Evolutionary conservation across 2,113 vertebrate genomes (phyloP), one percentile per base, ranked within the genome.

Genomic region (Vombatus ursinus): DNA sequence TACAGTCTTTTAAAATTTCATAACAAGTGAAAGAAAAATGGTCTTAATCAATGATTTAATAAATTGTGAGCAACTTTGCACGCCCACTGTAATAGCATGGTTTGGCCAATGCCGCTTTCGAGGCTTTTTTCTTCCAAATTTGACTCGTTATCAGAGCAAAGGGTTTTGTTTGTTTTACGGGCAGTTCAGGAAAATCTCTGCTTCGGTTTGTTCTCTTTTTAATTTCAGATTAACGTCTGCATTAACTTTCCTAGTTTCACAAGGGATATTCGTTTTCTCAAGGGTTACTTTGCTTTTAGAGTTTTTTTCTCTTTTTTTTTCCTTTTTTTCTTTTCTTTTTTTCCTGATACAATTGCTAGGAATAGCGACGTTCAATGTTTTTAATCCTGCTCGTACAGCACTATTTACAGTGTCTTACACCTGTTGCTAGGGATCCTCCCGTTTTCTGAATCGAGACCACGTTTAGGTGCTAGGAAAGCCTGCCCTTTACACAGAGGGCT

Each of bases 71-170:
- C 98, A 99, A 98, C 98, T 99, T 98, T 99, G 99, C 99, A 99
- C 99, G 98, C 98, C 99, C 99, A 99, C 99, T 99, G 99, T 98
- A 99, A 98, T 98, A 99, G 99, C 99, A 99, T 99, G 99, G 99
- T 99, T 99, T 98, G 99, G 99, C 99, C 98, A 98, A 95, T 98
- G 97, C 98, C 98, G 97, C 92, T 98, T 97, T 96, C 96, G 96
- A 92, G 93, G 97, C 96, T 92, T 92, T 94, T 97, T 92, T 96
- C 98, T 98, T 97, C 94, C 53, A 92, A 98, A 47, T 98, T 31
- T 98, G 90, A 98, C 98, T 98, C 98, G 96, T 97, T 98, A 98
- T 98, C 96, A 97, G 23, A 2, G 92, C 94, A 96, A 92, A 94
- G 93, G 52, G 94, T 7, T 84, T 44, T 22, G 68, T 84, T 94